A percentile compares a stretch with the other conserved stretches of the same genome.
phyloP scores from a whole-genome alignment of 1,140 invertebrate genomes.

The Drosophila carrolli region DNA sequence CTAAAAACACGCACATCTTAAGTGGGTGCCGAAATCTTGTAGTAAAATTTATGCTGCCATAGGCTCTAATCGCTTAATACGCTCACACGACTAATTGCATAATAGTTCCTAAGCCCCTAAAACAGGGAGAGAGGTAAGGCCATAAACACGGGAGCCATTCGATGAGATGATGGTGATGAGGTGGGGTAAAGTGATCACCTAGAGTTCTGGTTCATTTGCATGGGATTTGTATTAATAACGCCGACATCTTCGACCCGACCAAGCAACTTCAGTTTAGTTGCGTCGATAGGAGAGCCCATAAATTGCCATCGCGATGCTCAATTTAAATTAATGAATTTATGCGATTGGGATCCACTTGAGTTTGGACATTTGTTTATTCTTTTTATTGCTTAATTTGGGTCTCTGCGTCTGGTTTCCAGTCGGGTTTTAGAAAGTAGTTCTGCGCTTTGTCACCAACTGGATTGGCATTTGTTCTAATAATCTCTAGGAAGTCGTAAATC shows the following conservation, averaged over 20 bases:
- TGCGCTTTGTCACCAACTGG: conserved; percentile 58
- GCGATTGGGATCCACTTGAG: conserved; percentile 49
- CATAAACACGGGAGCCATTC: conserved; percentile 20
- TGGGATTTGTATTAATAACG: conserved; percentile 67
- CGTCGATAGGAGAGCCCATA: conserved; percentile 41
- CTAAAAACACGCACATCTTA: conserved; percentile 41
- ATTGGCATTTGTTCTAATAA: conserved; percentile 34
- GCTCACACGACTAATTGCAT: conserved; percentile 72
- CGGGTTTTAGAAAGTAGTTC: conserved; percentile 78
- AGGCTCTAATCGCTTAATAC: conserved; percentile 73
- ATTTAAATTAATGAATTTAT: conserved; percentile 66
- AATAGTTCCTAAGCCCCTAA: conserved; percentile 61
- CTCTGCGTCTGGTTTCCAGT: conserved; percentile 21
- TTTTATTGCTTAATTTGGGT: conserved; percentile 61
- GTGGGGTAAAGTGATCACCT: conserved; percentile 16
- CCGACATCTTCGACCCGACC: not conserved
- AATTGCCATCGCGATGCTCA: conserved; percentile 49
- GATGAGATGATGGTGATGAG: conserved; percentile 4
- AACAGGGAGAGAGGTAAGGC: not conserved
- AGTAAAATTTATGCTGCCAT: conserved; percentile 70
- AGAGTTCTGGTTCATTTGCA: conserved; percentile 60
- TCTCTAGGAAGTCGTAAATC: conserved; percentile 76
- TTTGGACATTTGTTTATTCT: conserved; percentile 44
- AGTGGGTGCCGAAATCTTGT: conserved; percentile 68
- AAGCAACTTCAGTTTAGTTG: conserved; percentile 32